These are phyloP conservation scores for Oryzias curvinotus DNA, from an alignment of 2,113 vertebrate genomes.

Conservation along the genomic window DNA sequence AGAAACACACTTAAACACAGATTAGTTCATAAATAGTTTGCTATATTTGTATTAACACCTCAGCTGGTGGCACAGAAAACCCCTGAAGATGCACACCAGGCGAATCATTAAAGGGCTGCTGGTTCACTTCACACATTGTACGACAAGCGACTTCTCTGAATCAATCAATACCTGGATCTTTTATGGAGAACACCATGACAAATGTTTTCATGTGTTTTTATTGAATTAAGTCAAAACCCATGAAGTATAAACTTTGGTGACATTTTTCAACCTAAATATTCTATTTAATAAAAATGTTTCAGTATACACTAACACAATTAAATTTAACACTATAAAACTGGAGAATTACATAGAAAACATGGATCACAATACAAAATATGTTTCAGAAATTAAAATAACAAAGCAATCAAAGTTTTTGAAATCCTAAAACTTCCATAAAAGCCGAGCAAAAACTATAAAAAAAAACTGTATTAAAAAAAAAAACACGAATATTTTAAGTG, in stretches of 20 bases:
- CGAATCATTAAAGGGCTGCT: conserved; percentile 68
- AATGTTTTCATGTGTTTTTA: background rate
- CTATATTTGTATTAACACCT: conserved; percentile 84
- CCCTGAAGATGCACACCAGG: conserved; percentile 65
- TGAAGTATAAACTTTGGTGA: too few species aligned
- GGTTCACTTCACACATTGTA: conserved; percentile 31
- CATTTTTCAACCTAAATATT: too few species aligned
- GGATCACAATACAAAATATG: background rate
- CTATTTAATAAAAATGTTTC: too few species aligned
- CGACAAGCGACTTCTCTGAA: conserved; percentile 3
- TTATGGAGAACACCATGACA: background rate
- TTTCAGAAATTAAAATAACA: background rate
- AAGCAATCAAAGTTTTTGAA: background rate
- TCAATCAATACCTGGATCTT: background rate
- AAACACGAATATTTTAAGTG: too few species aligned
- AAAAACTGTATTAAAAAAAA: too few species aligned
- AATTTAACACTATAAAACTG: background rate
- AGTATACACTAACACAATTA: background rate
- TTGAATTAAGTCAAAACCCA: background rate
- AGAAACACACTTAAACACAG: conserved; percentile 75
- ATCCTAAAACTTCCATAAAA: too few species aligned
- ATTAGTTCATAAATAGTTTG: conserved; percentile 81
- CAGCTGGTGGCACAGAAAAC: conserved; percentile 79
- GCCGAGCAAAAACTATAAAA: background rate
- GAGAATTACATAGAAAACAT: background rate